Percentiles rank a stretch among this genome's conserved stretches.
phyloP scores from a whole-genome alignment of 2,888 invertebrate genomes.

The Acrobasis suavella region DNA sequence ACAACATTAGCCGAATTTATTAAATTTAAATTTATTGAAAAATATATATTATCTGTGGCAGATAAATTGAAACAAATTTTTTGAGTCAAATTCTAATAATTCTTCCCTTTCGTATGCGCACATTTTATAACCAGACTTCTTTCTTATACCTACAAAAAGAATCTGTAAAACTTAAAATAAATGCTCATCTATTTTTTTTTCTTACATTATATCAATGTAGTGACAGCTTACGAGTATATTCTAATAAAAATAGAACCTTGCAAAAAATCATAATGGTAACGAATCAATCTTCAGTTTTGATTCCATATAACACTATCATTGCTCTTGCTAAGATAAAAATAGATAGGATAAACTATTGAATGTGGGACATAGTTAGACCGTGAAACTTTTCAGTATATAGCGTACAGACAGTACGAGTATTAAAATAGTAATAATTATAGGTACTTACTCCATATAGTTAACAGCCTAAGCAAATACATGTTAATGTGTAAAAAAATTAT shows the following conservation, averaged over 20 bases:
- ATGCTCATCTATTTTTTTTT: too few species aligned
- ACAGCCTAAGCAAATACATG: too few species aligned
- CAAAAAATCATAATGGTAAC: too few species aligned
- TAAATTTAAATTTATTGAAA: neutral
- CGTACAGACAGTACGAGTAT: neutral
- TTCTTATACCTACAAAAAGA: neutral
- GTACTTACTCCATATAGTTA: too few species aligned
- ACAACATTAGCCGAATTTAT: conserved; percentile 11
- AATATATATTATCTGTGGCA: neutral
- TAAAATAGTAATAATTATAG: too few species aligned
- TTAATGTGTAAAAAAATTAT: too few species aligned
- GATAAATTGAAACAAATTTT: neutral
- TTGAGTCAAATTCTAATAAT: neutral
- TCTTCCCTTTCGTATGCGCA: neutral
- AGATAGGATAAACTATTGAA: conserved; percentile 19
- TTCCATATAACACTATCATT: neutral
- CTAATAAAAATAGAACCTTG: too few species aligned
- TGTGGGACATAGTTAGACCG: neutral
- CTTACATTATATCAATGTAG: too few species aligned
- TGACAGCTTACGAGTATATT: too few species aligned
- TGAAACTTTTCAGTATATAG: conserved; percentile 9
- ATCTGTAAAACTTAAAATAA: neutral
- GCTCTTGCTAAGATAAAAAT: conserved; percentile 4
- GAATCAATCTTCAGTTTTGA: too few species aligned
- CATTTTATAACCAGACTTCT: neutral